Base-by-base conservation (phyloP, 2,888 invertebrate species). In the Bembecia ichneumoniformis region DNA sequence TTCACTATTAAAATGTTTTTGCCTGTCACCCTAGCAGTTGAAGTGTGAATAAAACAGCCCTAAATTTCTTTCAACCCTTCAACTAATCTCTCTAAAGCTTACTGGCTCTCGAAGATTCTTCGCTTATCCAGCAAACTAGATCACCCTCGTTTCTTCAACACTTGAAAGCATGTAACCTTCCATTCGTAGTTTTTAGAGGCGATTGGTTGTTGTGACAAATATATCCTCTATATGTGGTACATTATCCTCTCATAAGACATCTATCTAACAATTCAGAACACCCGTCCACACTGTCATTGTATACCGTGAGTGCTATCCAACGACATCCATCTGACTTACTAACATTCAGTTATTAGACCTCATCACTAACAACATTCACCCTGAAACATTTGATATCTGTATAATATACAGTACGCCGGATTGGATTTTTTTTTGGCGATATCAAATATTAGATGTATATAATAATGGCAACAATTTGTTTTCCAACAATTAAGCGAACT, bases 311-410 rank as follows among this genome's bases (percentile, higher is more conserved):
- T 58, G 28, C 63, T 73, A 70, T 52, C 48, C 28, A 28, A 28
- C 43, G 56, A 57, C 70, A 70, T 65, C 64, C 70, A 68, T 49
- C 46, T 54, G 57, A 61, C 58, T 59, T 58, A 78, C 74, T 74
- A 65, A 79, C 74, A 74, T 51, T 28, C 9, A 28, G 46, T 28
- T 47, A 47, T 28, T 74, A 73, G 71, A 71, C 63, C 60, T 68
- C 76, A 72, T 77, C 60, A 68, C 62, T 73, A 74, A 81, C 80
- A 82, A 66, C 74, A 74, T 74, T 70, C 66, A 73, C 71, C 59
- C 63, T 53, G 71, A 64, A 65, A 78, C 74, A 28, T 28, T 2
- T 28, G 2, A 9, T 28, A 28, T 28, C 1, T 28, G 9, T 28
- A 9, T 28, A 28, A 28, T 28, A 28, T 28, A 28, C 7, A 28